Conservation (phyloP, 2,888 invertebrate species). For the Herminia tarsipennalis region DNA sequence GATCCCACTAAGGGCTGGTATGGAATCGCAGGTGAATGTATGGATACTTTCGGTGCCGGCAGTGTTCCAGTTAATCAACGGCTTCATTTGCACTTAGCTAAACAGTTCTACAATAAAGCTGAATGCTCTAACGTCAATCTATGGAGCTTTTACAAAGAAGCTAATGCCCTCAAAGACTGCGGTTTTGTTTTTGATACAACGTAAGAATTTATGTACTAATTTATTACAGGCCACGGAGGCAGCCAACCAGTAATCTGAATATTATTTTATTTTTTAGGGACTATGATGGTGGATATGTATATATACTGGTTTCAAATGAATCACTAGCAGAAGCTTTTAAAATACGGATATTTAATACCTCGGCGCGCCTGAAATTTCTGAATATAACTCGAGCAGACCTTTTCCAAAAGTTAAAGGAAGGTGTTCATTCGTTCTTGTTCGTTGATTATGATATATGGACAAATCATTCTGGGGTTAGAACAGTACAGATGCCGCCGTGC, state of each 20-base stretch:
- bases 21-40: too few species aligned
- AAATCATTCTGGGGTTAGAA: neutral
- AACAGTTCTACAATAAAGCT: too few species aligned
- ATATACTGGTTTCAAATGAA: too few species aligned
- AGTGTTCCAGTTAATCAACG: too few species aligned
- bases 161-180: neutral
- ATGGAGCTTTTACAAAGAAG: slow-evolving; percentile 9
- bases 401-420: neutral
- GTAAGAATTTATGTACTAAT: neutral
- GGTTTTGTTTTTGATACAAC: neutral
- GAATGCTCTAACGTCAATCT: neutral
- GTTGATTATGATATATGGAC: slow-evolving; percentile 38
- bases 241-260: too few species aligned
- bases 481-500: slow-evolving; percentile 26
- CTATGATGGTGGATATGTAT: too few species aligned
- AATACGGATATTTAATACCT: neutral
- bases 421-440: slow-evolving; percentile 27
- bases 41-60: too few species aligned
- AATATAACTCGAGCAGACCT: neutral
- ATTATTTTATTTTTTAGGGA: too few species aligned
- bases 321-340: neutral
- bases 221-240: too few species aligned
- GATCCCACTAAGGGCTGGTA: too few species aligned
- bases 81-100: too few species aligned
- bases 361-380: neutral